Base-by-base conservation (phyloP, 2,888 invertebrate genomes). In the Hirtodrosophila alboralis region DNA sequence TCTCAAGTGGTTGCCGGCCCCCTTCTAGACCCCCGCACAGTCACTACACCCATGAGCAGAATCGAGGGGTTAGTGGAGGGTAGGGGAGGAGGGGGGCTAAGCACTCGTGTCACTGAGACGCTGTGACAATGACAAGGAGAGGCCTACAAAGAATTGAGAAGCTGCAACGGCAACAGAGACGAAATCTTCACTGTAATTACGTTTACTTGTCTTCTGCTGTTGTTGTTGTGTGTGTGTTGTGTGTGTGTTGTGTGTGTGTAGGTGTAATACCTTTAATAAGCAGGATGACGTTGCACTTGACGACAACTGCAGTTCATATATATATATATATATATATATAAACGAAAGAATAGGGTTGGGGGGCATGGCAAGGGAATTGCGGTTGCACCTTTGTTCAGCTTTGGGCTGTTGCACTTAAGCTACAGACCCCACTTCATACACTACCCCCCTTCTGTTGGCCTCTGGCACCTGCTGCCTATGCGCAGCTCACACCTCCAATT, bases 211-310 rank as follows among this genome's bases (percentile, higher is more conserved):
- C 71, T 72, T 71, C 71, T 71, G 47, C 36, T 58, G 45, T 49
- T 48, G 56, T 56, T 49, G 40, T 62, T 48, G 61, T 18, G 38
- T 49, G 53, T 28, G 45, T 65, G 56, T 44, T 48, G 12, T 48
- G 13, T 10, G 21, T 23, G 7, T 45, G 43, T 28, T 9, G 47
- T 21, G 26, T 44, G 48, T 66, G 79, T 67, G 80, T 76, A 61
- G 80, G 81, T 77, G 78, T 76, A 79, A 79, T 84, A 80, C 84
- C 79, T 84, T 76, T 79, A 79, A 84, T 80, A 80, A 79, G 79
- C 81, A 80, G 79, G 81, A 79, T 79, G 79, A 79, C 77, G 79
- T 77, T 79, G 79, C 84, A 84, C 84, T 79, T 72, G 77, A 51
- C 47, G 21, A 36, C 47, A 16, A 44, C 45, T 56, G 63, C 62